These are phyloP conservation scores for Brachystomella parvula DNA, from an alignment of 1,140 invertebrate genomes.

Conservation along the genomic window DNA sequence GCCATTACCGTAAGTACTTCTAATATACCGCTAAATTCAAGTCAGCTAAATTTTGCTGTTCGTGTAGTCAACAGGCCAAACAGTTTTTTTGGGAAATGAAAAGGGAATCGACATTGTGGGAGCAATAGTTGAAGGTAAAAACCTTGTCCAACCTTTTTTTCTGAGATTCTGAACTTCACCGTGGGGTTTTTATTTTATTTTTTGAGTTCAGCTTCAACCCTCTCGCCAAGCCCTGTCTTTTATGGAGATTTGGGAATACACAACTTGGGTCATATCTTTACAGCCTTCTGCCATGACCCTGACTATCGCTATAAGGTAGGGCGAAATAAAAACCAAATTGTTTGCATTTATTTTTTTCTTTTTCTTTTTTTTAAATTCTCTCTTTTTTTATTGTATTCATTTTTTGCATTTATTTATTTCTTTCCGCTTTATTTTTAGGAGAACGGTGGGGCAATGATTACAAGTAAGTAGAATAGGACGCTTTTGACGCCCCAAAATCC, in stretches of 20 bases:
- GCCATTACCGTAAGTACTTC: background rate
- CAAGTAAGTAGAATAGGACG: background rate
- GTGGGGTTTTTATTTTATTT: background rate
- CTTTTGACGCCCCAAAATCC: background rate
- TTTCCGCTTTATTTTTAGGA: background rate
- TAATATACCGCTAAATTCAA: background rate
- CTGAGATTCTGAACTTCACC: background rate
- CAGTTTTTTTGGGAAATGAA: background rate
- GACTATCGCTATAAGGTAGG: slow-evolving; percentile 1
- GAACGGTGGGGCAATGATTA: background rate
- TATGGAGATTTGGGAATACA: background rate
- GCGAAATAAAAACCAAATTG: background rate
- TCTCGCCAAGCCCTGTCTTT: background rate
- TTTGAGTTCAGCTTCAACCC: background rate
- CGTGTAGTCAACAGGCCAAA: background rate
- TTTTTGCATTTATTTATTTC: background rate
- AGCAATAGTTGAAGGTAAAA: background rate
- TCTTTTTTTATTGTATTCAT: background rate
- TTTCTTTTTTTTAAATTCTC: background rate
- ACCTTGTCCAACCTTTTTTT: background rate
- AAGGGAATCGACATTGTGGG: background rate
- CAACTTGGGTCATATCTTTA: background rate
- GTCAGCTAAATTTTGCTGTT: background rate
- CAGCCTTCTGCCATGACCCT: background rate
- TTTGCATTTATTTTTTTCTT: background rate